Evolutionary conservation across 2,113 vertebrate genomes (phyloP), one percentile per base, ranked within the genome.

Genomic region (Todiramphus chloris): DNA sequence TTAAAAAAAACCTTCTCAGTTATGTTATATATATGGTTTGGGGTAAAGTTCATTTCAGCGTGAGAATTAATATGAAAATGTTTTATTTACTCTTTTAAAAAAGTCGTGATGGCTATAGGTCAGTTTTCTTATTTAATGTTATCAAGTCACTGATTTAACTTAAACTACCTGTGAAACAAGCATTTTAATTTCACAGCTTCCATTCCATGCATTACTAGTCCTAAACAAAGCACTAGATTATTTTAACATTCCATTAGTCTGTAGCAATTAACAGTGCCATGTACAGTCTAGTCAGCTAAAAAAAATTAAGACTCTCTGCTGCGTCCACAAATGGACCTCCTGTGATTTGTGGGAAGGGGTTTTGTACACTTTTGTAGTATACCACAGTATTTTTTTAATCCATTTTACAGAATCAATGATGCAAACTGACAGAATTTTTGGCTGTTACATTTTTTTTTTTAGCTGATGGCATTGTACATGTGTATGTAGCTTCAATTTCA

Each of bases 161-260:
- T 93, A 79, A 91, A 53, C 92, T 96, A 88, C 90, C 91, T 97
- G 89, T 97, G 96, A 95, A 97, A 96, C 74, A 96, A 97, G 30
- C 97, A 97, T 97, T 97, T 98, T 98, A 98, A 98, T 98, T 96
- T 97, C 98, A 96, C 70, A 96, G 86, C 97, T 98, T 98, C 95
- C 98, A 97, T 98, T 93, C 93, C 98, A 98, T 98, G 95, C 97
- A 86, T 97, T 97, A 98, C 97, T 98, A 97, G 97, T 82, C 85
- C 96, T 97, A 97, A 98, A 96, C 2, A 6, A 98, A 98, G 96
- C 96, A 91, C 97, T 97, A 92, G 95, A 95, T 90, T 89, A 95
- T 97, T 96, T 98, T 98, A 98, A 98, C 98, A 97, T 97, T 96
- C 93, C 98, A 98, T 98, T 96, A 96, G 93, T 98, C 96, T 97